A percentile compares a stretch with the other conserved stretches of the same genome.
Conservation (phyloP, 2,888 invertebrate species). For the Anoncus sp. region DNA sequence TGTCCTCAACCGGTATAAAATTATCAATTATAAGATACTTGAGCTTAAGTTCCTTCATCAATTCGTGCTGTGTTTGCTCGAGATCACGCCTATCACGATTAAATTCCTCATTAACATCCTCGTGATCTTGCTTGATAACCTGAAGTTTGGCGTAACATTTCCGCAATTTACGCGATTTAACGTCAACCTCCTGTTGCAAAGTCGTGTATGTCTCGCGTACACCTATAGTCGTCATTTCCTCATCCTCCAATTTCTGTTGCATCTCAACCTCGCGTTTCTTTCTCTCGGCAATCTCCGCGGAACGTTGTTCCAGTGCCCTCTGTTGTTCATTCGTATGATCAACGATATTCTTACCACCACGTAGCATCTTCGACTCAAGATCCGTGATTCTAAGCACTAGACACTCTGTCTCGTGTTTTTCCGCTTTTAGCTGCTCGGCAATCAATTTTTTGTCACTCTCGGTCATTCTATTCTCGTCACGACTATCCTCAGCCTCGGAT, state of each 20-base stretch:
- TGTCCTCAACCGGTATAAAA: constrained; percentile 94
- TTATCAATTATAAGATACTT: constrained; percentile 95
- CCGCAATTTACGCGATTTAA: constrained; percentile 96
- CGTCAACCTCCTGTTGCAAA: constrained; percentile 98
- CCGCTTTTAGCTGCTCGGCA: constrained; percentile 87
- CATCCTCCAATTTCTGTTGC: constrained; percentile 95
- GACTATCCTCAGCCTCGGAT: constrained; percentile 81
- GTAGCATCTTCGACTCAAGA: constrained; percentile 97
- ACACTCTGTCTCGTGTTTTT: constrained; percentile 89
- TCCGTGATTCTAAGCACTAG: constrained; percentile 91
- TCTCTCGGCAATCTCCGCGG: constrained; percentile 95
- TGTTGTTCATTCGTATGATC: constrained; percentile 98
- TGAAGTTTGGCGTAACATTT: constrained; percentile 94
- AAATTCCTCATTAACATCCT: constrained; percentile 94
- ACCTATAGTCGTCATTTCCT: constrained; percentile 96
- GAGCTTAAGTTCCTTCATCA: constrained; percentile 95
- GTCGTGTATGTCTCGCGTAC: constrained; percentile 96
- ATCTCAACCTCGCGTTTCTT: constrained; percentile 94
- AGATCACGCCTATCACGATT: constrained; percentile 96
- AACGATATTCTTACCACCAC: constrained; percentile 97
- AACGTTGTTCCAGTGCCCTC: constrained; percentile 92
- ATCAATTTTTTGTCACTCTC: constrained; percentile 85
- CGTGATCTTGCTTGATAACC: constrained; percentile 90
- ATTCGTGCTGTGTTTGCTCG: constrained; percentile 95
- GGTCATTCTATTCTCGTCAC: constrained; percentile 80